Percentiles rank a stretch among this genome's conserved stretches.
phyloP scores from a whole-genome alignment of 2,888 invertebrate species.

The Tachina fera region DNA sequence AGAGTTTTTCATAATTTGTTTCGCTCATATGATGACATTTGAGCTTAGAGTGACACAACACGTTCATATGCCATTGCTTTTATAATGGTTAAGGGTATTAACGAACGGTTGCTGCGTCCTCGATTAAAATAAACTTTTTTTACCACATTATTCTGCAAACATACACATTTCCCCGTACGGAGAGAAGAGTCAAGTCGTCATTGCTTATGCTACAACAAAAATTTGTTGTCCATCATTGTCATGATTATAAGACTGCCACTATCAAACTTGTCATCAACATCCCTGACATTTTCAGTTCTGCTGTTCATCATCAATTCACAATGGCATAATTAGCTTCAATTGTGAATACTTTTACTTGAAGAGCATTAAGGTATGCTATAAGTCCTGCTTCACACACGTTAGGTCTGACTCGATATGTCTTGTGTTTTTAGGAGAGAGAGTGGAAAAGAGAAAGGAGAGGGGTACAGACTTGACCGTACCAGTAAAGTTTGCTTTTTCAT shows the following conservation, averaged over 20 bases:
- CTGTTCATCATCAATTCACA: not conserved
- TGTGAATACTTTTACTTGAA: not conserved
- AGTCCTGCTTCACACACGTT: too few relatives aligned
- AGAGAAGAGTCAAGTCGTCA: constrained; percentile 8
- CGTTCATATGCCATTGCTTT: constrained; percentile 40
- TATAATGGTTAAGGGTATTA: constrained; percentile 2
- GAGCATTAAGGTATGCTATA: not conserved
- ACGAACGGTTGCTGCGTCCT: constrained; percentile 1
- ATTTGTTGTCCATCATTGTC: constrained; percentile 23
- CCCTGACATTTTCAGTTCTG: not conserved
- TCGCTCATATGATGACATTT: constrained; percentile 46
- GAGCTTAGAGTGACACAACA: constrained; percentile 56
- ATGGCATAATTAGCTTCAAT: constrained; percentile 8
- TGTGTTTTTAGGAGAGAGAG: too few relatives aligned
- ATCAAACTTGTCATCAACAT: constrained; percentile 23
- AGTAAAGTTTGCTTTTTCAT: too few relatives aligned
- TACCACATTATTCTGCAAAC: not conserved
- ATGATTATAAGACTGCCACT: constrained; percentile 21
- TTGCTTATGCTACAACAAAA: constrained; percentile 22
- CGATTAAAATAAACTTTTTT: not conserved
- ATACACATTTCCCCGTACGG: not conserved
- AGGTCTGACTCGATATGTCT: too few relatives aligned
- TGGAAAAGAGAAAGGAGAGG: too few relatives aligned
- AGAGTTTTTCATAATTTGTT: not conserved
- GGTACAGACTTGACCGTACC: too few relatives aligned